Conservation (phyloP, 2,888 invertebrate genomes). For the Xestoiulus laeticollis region DNA sequence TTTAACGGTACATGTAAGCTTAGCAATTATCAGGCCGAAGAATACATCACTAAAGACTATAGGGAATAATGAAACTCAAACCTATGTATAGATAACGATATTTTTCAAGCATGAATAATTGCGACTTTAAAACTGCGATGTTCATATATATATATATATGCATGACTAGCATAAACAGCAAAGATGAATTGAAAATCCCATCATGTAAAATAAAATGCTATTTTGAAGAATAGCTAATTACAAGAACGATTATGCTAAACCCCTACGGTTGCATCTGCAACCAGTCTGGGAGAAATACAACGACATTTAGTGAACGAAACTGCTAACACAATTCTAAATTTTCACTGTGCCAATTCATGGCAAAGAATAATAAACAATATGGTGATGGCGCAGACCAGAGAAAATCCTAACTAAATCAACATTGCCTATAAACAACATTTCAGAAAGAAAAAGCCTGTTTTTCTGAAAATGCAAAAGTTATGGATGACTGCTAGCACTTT, state of each 20-base stretch:
- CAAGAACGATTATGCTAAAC: not conserved
- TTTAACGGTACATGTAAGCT: not conserved
- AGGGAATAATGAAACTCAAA: not conserved
- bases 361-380: not conserved
- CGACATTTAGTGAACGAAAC: not conserved
- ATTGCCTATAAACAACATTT: not conserved
- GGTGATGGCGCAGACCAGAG: not conserved
- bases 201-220: not conserved
- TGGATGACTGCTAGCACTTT: not conserved
- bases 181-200: slow-evolving; percentile 31
- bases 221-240: not conserved
- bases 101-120: not conserved
- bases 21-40: not conserved
- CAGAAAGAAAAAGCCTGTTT: not conserved
- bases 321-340: not conserved
- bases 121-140: not conserved
- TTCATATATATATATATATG: slow-evolving; percentile 5
- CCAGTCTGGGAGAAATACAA: slow-evolving; percentile 5
- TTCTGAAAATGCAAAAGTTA: not conserved
- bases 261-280: not conserved
- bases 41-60: not conserved
- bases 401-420: not conserved
- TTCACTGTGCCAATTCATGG: not conserved
- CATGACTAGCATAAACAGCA: slow-evolving; percentile 21
- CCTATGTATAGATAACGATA: not conserved